These are phyloP conservation scores for western clawed frog (Xenopus tropicalis) DNA, from an alignment of 2,113 vertebrate genomes.

Conservation along the genomic window UCB_Xtro_10.0 CM004443.2:101094001-101094500, in stretches of 20 bases:
- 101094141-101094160: not conserved
- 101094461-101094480: not conserved
- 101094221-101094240: not conserved
- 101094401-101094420: not conserved
- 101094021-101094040: too few relatives aligned
- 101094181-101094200: too few relatives aligned
- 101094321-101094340: not conserved
- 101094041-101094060: too few relatives aligned
- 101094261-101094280: not conserved
- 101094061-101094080: too few relatives aligned
- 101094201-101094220: too few relatives aligned
- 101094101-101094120: too few relatives aligned
- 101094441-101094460: not conserved
- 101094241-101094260: not conserved
- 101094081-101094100: too few relatives aligned
- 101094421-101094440: constrained; percentile 7
- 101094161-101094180: not conserved
- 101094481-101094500: not conserved
- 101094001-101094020: too few relatives aligned
- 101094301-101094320: not conserved
- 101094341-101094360: not conserved
- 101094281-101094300: not conserved
- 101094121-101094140: too few relatives aligned
- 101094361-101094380: not conserved
- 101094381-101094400: not conserved